A percentile compares a stretch with the other conserved stretches of the same genome.
Conservation (phyloP, 92 coral and sea anemone genomes). For the Virgularia gustaviana region DNA sequence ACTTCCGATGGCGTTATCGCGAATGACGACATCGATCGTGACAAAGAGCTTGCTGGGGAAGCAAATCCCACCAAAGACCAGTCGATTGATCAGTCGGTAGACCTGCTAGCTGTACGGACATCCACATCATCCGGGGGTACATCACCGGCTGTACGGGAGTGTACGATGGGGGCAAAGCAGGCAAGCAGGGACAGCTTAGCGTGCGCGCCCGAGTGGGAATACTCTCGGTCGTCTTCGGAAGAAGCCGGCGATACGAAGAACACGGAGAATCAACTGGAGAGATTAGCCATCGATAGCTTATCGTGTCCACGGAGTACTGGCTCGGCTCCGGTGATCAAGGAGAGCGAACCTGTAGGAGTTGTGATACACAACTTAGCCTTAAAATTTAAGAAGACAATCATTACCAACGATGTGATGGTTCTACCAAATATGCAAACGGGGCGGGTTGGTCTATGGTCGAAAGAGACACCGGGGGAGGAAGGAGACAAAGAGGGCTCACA, state of each 20-base stretch:
- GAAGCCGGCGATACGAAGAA: conserved; percentile 9
- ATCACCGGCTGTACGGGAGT: conserved; percentile 33
- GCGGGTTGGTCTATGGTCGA: too few species aligned
- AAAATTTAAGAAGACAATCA: conserved; percentile 10
- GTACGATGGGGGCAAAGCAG: conserved; percentile 13
- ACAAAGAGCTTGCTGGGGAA: neutral
- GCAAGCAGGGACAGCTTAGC: conserved; percentile 34
- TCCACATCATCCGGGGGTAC: conserved; percentile 31
- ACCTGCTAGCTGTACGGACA: too few species aligned
- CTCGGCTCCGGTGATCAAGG: conserved; percentile 32
- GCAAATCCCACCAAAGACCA: neutral
- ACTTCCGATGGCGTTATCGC: neutral
- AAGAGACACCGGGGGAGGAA: neutral
- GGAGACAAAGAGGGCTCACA: neutral
- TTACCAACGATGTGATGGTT: conserved; percentile 2
- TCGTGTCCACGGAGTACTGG: conserved; percentile 2
- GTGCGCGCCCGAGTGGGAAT: conserved; percentile 32
- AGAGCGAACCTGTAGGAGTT: neutral
- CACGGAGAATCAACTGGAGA: conserved; percentile 13
- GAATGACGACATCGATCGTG: neutral
- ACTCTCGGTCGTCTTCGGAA: conserved; percentile 38
- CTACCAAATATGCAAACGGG: conserved; percentile 16
- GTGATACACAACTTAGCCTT: conserved; percentile 1
- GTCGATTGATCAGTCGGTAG: neutral
- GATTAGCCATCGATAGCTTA: conserved; percentile 10